Conservation (phyloP, 2,797 vertebrate species). For the Scyliorhinus canicula region DNA sequence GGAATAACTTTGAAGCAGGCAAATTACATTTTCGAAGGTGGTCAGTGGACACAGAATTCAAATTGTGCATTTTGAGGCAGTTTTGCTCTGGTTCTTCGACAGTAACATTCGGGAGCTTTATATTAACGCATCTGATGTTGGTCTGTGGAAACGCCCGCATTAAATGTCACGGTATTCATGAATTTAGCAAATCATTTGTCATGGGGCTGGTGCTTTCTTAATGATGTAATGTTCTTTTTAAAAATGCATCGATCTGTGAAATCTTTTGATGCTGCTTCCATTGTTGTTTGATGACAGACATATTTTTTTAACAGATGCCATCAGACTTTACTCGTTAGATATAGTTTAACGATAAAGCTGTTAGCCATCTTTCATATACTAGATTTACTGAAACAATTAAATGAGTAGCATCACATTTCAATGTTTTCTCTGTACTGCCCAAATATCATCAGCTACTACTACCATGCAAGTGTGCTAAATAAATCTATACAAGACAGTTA, state of each 20-base stretch:
- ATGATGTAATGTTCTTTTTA: not conserved
- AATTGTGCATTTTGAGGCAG: not conserved
- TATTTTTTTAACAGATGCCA: not conserved
- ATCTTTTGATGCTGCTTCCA: not conserved
- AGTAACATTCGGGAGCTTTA: not conserved
- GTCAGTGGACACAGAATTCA: not conserved
- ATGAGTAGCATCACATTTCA: not conserved
- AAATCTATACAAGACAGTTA: not conserved
- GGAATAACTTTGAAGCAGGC: slow-evolving; percentile 9
- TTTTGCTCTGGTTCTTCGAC: not conserved
- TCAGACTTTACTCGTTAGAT: not conserved
- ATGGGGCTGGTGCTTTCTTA: not conserved
- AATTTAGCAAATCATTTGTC: not conserved
- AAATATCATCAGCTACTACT: not conserved
- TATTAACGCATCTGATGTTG: not conserved
- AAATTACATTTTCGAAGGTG: not conserved
- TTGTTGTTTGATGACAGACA: not conserved
- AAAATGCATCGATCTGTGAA: not conserved
- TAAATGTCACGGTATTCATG: not conserved
- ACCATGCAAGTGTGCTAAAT: not conserved
- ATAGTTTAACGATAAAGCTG: not conserved
- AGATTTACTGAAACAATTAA: not conserved
- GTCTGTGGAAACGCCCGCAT: not conserved
- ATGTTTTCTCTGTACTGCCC: not conserved
- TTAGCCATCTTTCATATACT: not conserved